These are phyloP conservation scores for Nebria brevicollis DNA, from an alignment of 2,888 invertebrate species.

Conservation along the genomic window DNA sequence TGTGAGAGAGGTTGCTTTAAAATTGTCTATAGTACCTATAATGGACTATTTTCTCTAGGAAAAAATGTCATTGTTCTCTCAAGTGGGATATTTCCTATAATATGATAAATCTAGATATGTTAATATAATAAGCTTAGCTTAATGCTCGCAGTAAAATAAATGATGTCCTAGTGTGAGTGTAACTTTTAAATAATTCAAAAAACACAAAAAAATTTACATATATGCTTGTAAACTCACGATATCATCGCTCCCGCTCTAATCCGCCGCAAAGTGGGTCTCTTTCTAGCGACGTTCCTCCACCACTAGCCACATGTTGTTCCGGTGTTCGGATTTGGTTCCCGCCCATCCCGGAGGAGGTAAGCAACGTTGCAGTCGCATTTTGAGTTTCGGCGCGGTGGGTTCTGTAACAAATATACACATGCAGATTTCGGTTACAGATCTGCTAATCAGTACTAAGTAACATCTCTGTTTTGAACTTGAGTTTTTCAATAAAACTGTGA, in stretches of 20 bases:
- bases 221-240: constrained; percentile 33
- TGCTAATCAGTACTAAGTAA: no score
- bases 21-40: no score
- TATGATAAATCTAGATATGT: no score
- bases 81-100: no score
- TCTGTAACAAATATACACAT: not conserved
- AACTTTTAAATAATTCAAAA: constrained; percentile 38
- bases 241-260: not conserved
- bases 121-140: no score
- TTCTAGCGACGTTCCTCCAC: constrained; percentile 44
- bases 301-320: constrained; percentile 28
- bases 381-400: constrained; percentile 34
- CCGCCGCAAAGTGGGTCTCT: constrained; percentile 19
- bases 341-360: constrained; percentile 34
- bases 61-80: no score
- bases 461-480: no score
- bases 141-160: not conserved
- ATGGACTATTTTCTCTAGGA: no score
- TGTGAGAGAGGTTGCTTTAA: no score
- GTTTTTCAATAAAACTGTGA: no score
- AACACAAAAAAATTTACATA: constrained; percentile 35
- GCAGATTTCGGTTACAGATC: no score
- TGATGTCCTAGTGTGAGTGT: constrained; percentile 14
- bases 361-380: constrained; percentile 31
- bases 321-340: constrained; percentile 19